Conservation (phyloP, 1,140 invertebrate genomes). For the Bilobella aurantiaca region DNA sequence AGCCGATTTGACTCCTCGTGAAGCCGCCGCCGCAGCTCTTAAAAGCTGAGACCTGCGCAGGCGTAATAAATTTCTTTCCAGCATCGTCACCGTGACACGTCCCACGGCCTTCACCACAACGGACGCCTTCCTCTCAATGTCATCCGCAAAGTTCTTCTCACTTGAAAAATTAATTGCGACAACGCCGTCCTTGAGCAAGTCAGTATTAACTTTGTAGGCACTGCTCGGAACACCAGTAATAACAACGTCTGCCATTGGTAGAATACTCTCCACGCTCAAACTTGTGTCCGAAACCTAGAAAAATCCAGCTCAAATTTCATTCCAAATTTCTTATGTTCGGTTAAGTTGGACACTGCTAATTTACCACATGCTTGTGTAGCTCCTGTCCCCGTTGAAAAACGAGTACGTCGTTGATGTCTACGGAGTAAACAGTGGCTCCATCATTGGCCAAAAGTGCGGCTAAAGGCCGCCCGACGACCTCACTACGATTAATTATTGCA, state of each 20-base stretch:
- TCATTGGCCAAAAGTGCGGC: constrained; percentile 30
- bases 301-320: not conserved
- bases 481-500: constrained; percentile 29
- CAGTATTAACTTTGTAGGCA: constrained; percentile 14
- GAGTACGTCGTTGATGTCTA: constrained; percentile 19
- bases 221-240: constrained; percentile 22
- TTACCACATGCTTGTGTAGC: constrained; percentile 20
- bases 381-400: constrained; percentile 22
- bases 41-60: constrained; percentile 17
- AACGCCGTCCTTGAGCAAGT: constrained; percentile 23
- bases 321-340: not conserved
- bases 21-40: not conserved
- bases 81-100: constrained; percentile 25
- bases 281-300: constrained; percentile 19
- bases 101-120: constrained; percentile 20
- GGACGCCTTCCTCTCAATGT: constrained; percentile 19
- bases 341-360: not conserved
- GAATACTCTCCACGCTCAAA: constrained; percentile 17
- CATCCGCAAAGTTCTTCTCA: constrained; percentile 21
- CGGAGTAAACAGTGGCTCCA: constrained; percentile 30
- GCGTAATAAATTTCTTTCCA: constrained; percentile 25
- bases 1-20: not conserved
- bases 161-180: constrained; percentile 26
- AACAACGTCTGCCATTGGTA: constrained; percentile 24
- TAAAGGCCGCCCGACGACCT: constrained; percentile 29